These are phyloP conservation scores for Lithophane semibrunnea DNA, from an alignment of 2,888 invertebrate species.

Conservation along the genomic window DNA sequence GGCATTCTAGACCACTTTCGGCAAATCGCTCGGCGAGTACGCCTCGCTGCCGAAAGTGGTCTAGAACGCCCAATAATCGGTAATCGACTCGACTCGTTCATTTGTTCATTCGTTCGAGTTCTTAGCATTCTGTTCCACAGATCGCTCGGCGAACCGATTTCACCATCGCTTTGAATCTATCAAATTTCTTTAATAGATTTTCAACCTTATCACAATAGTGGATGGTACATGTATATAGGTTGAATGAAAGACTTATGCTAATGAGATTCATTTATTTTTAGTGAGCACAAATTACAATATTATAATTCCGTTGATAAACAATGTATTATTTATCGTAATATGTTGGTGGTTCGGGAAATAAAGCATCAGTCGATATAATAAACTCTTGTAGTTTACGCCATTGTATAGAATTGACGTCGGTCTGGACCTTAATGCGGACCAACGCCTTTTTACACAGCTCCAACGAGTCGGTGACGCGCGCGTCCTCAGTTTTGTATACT, in stretches of 20 bases:
- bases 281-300: constrained; percentile 5
- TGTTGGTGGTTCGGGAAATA: neutral
- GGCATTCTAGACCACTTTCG: no score
- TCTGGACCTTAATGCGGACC: neutral
- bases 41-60: no score
- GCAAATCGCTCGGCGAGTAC: no score
- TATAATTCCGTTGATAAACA: constrained; percentile 3
- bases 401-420: neutral
- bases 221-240: neutral
- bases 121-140: no score
- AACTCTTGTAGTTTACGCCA: constrained; percentile 1
- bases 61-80: neutral
- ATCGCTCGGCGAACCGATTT: no score
- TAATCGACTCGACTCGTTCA: neutral
- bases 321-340: neutral
- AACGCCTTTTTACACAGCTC: neutral
- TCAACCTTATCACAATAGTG: neutral
- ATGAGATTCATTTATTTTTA: constrained; percentile 4
- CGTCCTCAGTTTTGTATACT: neutral
- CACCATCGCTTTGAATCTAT: no score
- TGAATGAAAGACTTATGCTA: neutral
- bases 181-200: neutral
- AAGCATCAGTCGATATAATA: neutral
- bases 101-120: neutral
- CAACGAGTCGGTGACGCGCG: neutral